These are phyloP conservation scores for Andrena trimmerana DNA, from an alignment of 2,888 invertebrate genomes.

Conservation along the genomic window DNA sequence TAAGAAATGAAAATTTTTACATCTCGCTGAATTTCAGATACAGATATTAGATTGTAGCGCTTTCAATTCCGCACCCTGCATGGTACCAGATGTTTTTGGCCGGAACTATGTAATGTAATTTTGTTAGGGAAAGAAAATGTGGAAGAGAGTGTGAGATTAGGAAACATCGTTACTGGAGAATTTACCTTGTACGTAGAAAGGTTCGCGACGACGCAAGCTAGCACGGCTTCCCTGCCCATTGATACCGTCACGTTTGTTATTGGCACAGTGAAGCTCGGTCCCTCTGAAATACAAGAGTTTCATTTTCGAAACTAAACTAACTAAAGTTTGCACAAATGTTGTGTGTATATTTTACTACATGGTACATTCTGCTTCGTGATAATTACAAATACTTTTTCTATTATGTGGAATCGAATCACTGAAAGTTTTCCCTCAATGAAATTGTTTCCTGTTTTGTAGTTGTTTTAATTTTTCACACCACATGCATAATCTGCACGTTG, in stretches of 20 bases:
- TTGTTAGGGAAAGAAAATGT: conserved; percentile 2
- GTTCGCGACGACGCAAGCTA: conserved; percentile 94
- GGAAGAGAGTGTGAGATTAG: conserved; percentile 32
- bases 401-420: no score
- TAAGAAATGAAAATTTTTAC: background rate
- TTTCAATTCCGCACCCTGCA: conserved; percentile 1
- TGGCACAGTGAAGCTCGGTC: conserved; percentile 93
- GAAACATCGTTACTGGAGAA: conserved; percentile 54
- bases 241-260: conserved; percentile 94
- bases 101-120: background rate
- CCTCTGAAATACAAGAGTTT: conserved; percentile 87
- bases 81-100: background rate
- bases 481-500: no score
- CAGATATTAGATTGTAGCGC: no score
- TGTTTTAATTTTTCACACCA: no score
- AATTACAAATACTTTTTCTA: no score
- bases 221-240: conserved; percentile 93
- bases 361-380: no score
- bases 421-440: no score
- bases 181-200: conserved; percentile 93
- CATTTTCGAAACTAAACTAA: conserved; percentile 44
- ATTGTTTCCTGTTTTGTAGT: no score
- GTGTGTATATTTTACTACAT: no score
- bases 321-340: no score
- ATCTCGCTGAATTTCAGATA: background rate